These are phyloP conservation scores for Gracilinanus agilis DNA, from an alignment of 2,113 vertebrate species.

Conservation along the genomic window DNA sequence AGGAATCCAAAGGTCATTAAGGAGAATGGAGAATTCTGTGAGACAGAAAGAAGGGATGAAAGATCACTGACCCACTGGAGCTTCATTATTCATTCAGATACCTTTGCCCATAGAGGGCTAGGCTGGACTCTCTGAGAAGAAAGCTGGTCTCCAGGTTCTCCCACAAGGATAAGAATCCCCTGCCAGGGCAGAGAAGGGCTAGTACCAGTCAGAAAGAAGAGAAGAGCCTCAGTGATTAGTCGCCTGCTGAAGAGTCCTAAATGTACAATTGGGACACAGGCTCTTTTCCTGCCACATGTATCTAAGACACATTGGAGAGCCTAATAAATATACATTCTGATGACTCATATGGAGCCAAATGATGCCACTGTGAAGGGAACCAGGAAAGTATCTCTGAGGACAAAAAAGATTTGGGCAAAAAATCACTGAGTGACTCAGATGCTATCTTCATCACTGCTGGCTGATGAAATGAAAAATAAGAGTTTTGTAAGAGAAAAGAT, in stretches of 20 bases:
- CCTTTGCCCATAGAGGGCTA: background rate
- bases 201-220: background rate
- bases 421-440: background rate
- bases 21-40: background rate
- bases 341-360: background rate
- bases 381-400: background rate
- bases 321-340: background rate
- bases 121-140: background rate
- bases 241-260: background rate
- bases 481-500: background rate
- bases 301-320: background rate
- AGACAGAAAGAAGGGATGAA: background rate
- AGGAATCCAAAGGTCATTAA: background rate
- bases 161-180: background rate
- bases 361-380: background rate
- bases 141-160: background rate
- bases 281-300: background rate
- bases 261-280: background rate
- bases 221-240: background rate
- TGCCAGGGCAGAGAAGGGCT: background rate
- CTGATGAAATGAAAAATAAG: background rate
- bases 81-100: background rate
- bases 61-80: background rate
- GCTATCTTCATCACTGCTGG: background rate
- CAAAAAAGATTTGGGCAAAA: background rate